These are phyloP conservation scores for Corythornis cristatus DNA, from an alignment of 2,113 vertebrate genomes.

Conservation along the genomic window DNA sequence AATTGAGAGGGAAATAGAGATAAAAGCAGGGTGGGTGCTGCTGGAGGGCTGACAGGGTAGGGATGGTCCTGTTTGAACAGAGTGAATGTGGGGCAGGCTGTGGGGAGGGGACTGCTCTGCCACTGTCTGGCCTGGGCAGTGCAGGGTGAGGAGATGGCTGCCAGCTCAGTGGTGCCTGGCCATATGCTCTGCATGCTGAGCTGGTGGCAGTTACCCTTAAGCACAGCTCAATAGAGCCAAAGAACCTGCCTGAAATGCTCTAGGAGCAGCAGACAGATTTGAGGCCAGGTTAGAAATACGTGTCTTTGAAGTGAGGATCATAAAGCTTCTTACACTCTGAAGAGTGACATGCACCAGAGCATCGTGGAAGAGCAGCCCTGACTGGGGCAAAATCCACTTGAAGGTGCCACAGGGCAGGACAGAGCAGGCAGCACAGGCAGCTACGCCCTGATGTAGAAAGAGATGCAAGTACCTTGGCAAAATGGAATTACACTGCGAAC, in stretches of 20 bases:
- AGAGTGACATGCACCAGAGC: rapidly evolving
- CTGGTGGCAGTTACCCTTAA: not conserved
- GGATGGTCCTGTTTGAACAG: not conserved
- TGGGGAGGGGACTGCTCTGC: not conserved
- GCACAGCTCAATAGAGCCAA: not conserved
- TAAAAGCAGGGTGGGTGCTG: not conserved
- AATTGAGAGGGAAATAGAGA: not conserved
- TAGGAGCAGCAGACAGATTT: not conserved
- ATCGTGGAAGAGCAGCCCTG: rapidly evolving
- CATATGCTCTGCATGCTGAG: not conserved
- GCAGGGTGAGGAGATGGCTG: not conserved
- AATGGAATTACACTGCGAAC: not conserved
- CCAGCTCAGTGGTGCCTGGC: not conserved
- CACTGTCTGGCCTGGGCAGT: not conserved
- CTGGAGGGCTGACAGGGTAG: not conserved
- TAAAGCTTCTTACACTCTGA: not conserved
- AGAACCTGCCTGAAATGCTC: not conserved
- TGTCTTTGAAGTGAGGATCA: rapidly evolving
- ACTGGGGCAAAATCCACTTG: not conserved
- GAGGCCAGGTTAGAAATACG: rapidly evolving
- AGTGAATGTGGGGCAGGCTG: not conserved
- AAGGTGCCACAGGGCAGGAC: rapidly evolving
- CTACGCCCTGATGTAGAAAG: not conserved
- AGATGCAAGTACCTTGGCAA: not conserved
- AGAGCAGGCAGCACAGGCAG: not conserved